Evolutionary conservation across 2,888 invertebrate species (phyloP).

Genomic region (Sarcophaga subvicina): DNA sequence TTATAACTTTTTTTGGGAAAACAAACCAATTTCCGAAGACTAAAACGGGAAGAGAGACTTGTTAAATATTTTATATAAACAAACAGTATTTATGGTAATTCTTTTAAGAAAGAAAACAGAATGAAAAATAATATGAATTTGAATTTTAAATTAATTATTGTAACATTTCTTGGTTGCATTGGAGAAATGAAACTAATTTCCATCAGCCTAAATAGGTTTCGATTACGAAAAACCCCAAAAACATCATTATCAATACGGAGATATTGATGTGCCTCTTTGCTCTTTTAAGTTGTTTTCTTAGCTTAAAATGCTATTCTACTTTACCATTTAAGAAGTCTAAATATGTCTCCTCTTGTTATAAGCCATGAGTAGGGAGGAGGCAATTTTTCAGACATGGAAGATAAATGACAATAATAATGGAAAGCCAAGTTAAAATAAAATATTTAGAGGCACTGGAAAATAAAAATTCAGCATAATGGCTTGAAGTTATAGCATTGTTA

Average conservation of each 20-base stretch:
- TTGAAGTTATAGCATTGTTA: too few species aligned
- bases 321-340: background rate
- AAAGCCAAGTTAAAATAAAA: too few species aligned
- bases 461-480: too few species aligned
- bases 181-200: background rate
- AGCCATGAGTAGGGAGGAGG: background rate
- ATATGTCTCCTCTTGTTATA: background rate
- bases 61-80: conserved; percentile 51
- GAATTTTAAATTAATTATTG: background rate
- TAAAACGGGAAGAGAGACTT: conserved; percentile 2
- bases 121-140: conserved; percentile 8
- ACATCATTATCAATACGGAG: background rate
- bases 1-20: background rate
- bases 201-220: background rate
- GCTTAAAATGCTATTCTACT: background rate
- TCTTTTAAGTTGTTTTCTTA: background rate
- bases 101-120: background rate
- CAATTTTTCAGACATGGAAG: too few species aligned
- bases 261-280: background rate
- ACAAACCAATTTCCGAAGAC: background rate
- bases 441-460: too few species aligned
- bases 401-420: too few species aligned
- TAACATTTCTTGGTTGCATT: background rate
- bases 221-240: background rate
- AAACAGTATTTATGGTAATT: conserved; percentile 64